A percentile compares a stretch with the other conserved stretches of the same genome.
Evolutionary conservation across 2,797 vertebrate species (phyloP).

Genomic region (Coregonus ussuriensis): DNA sequence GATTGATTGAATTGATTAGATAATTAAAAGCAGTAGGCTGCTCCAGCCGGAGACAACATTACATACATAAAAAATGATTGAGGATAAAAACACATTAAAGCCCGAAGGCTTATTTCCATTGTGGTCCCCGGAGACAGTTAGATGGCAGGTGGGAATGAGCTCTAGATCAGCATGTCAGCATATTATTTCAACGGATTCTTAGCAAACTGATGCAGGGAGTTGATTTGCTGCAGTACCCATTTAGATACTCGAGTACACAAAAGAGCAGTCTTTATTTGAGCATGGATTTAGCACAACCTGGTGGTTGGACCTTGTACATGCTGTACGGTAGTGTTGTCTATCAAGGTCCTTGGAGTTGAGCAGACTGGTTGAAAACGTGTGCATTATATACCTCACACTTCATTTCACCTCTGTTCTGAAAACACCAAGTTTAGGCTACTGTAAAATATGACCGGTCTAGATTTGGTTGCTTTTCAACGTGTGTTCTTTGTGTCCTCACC

Average conservation of each 20-base stretch:
- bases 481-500: conserved; percentile 17
- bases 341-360: background rate
- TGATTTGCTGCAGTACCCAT: background rate
- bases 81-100: too few species aligned
- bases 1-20: too few species aligned
- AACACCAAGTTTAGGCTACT: background rate
- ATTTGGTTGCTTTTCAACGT: background rate
- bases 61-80: too few species aligned
- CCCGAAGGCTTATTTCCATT: too few species aligned
- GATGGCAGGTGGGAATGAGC: too few species aligned
- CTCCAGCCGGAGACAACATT: too few species aligned
- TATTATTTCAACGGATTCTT: background rate
- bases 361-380: background rate
- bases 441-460: background rate
- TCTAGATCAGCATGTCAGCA: background rate
- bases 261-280: background rate
- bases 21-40: too few species aligned
- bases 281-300: conserved; percentile 15
- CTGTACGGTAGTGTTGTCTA: background rate
- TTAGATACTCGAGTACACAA: background rate
- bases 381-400: background rate
- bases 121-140: too few species aligned
- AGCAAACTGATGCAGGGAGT: background rate
- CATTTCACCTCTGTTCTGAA: background rate
- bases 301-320: conserved; percentile 10